Evolutionary conservation across 2,113 vertebrate genomes (phyloP).

Genomic region (Neogobius melanostomus): DNA sequence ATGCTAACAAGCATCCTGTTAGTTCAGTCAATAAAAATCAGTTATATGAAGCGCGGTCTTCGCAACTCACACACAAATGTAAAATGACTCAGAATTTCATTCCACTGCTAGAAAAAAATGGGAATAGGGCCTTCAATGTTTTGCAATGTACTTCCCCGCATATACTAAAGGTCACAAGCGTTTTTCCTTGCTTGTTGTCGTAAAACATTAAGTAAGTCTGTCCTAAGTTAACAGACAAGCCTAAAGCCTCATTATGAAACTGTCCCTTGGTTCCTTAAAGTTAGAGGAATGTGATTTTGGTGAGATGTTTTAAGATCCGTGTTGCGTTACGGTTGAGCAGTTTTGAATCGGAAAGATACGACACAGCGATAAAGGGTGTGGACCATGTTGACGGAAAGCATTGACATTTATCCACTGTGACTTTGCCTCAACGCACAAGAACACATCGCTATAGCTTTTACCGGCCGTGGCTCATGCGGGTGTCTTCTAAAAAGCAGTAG

Average conservation of each 20-base stretch:
- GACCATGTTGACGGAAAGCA: constrained; percentile 19
- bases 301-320: constrained; percentile 31
- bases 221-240: background rate
- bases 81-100: no score
- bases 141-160: no score
- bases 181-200: background rate
- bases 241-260: background rate
- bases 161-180: background rate
- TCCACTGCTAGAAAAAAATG: no score
- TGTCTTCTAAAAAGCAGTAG: constrained; percentile 63
- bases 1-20: no score
- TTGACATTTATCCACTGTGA: constrained; percentile 35
- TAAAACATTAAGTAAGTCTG: background rate
- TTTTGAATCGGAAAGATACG: background rate
- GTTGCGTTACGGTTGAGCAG: constrained; percentile 22
- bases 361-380: constrained; percentile 23
- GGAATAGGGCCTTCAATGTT: no score
- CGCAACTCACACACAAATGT: no score
- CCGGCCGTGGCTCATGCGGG: constrained; percentile 70
- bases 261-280: constrained; percentile 38
- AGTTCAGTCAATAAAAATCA: no score
- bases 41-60: no score
- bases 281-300: constrained; percentile 61
- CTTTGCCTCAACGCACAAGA: constrained; percentile 51
- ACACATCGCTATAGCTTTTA: constrained; percentile 61